Conservation (phyloP, 2,113 vertebrate species). For the Ranitomeya variabilis region DNA sequence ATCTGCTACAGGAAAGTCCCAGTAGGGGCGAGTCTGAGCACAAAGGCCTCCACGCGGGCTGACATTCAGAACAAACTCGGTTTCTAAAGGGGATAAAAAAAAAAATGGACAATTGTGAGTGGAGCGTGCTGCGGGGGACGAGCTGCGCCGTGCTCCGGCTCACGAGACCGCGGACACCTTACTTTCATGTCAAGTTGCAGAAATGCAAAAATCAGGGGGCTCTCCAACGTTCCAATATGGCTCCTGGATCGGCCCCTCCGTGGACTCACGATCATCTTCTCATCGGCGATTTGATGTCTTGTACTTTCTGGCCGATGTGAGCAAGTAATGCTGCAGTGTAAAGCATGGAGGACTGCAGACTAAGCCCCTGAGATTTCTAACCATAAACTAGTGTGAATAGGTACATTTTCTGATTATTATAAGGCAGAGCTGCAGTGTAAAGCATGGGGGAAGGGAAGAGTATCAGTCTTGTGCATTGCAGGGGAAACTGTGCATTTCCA, state of each 20-base stretch:
- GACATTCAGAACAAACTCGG: conserved; percentile 32
- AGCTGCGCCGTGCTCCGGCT: not conserved
- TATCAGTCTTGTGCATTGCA: not conserved
- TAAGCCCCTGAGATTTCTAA: too few relatives aligned
- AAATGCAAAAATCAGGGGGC: too few relatives aligned
- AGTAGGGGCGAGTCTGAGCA: conserved; percentile 43
- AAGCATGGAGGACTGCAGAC: not conserved
- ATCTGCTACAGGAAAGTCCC: conserved; percentile 53
- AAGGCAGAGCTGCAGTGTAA: not conserved
- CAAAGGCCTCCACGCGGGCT: conserved; percentile 10
- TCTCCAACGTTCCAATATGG: too few relatives aligned
- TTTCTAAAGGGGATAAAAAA: conserved; percentile 33
- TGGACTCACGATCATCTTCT: too few relatives aligned
- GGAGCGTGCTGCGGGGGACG: not conserved
- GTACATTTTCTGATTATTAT: not conserved
- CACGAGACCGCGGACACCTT: not conserved
- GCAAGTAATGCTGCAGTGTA: not conserved
- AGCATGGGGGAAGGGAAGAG: not conserved
- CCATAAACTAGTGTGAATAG: too few relatives aligned
- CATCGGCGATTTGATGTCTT: too few relatives aligned
- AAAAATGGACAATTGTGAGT: conserved; percentile 39
- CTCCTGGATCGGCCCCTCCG: too few relatives aligned
- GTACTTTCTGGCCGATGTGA: too few relatives aligned
- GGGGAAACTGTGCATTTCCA: too few relatives aligned
- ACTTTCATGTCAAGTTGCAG: too few relatives aligned